phyloP scores from a whole-genome alignment of 2,113 vertebrate genomes.

The Gasterosteus aculeatus region DNA sequence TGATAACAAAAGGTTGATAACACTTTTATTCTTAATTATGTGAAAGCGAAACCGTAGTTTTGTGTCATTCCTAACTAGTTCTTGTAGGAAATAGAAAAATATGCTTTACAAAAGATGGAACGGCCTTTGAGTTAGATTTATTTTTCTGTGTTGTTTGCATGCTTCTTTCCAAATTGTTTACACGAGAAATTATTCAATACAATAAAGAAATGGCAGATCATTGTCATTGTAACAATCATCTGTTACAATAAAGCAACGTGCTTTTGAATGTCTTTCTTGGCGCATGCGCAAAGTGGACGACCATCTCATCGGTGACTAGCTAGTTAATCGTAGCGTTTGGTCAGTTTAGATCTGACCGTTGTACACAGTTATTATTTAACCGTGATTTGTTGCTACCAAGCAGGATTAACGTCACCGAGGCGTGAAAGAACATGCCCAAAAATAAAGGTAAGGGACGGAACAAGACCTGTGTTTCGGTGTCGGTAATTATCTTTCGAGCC shows the following conservation, averaged over 20 bases:
- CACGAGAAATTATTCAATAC: background rate
- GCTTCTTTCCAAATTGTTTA: background rate
- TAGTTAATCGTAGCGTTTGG: slow-evolving; percentile 4
- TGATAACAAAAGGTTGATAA: too few relatives aligned
- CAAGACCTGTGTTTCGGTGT: background rate
- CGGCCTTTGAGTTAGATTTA: background rate
- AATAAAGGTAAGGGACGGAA: slow-evolving; percentile 76
- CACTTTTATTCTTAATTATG: too few relatives aligned
- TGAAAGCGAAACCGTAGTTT: too few relatives aligned
- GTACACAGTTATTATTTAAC: slow-evolving; percentile 24
- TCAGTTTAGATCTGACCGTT: background rate
- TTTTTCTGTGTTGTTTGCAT: background rate
- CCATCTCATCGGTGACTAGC: slow-evolving; percentile 10
- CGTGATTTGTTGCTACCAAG: slow-evolving; percentile 5
- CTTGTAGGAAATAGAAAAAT: background rate
- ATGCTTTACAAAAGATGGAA: background rate
- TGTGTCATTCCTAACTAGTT: too few relatives aligned
- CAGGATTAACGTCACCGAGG: slow-evolving; percentile 21
- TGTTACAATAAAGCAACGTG: background rate
- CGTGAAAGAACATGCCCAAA: slow-evolving; percentile 79
- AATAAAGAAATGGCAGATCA: background rate
- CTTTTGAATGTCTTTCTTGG: background rate
- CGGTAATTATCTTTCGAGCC: slow-evolving; percentile 21
- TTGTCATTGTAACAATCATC: slow-evolving; percentile 1
- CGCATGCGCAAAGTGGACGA: slow-evolving; percentile 47